A percentile compares a stretch with the other conserved stretches of the same genome.
These are phyloP conservation scores for Petrocephalus zakoni DNA, from an alignment of 2,113 vertebrate species.

Conservation along the genomic window DNA sequence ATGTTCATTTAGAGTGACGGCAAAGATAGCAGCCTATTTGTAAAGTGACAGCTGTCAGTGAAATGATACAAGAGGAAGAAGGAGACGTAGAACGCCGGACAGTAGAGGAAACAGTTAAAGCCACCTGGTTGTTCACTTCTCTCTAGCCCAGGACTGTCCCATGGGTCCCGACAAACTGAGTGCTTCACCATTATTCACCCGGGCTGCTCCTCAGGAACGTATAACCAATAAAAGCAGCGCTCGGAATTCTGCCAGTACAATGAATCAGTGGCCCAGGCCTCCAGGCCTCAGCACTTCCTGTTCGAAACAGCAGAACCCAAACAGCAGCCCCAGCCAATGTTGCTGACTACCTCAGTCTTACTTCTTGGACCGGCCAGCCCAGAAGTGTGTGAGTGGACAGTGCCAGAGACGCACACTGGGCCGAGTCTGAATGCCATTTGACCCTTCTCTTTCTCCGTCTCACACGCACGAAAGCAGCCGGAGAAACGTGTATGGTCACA, in stretches of 20 bases:
- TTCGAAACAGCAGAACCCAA: background rate
- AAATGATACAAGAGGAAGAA: background rate
- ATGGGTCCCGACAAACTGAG: background rate
- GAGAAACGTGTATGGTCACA: constrained; percentile 11
- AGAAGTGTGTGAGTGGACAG: background rate
- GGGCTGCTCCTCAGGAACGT: background rate
- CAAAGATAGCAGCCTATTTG: background rate
- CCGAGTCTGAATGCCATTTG: background rate
- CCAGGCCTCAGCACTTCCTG: background rate
- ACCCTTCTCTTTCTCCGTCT: background rate
- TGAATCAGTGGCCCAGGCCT: background rate
- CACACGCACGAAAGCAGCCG: constrained; percentile 3
- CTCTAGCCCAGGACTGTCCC: background rate
- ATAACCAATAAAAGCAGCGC: background rate
- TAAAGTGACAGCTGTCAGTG: constrained; percentile 10
- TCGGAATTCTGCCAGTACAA: background rate
- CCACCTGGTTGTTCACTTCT: background rate
- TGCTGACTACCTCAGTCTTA: background rate
- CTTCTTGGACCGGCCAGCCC: background rate
- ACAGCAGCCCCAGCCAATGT: background rate
- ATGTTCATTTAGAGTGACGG: constrained; percentile 3
- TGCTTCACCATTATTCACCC: background rate
- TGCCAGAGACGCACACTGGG: background rate
- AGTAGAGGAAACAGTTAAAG: background rate
- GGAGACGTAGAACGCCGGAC: constrained; percentile 9